Percentiles rank a stretch among this genome's conserved stretches.
These are phyloP conservation scores for Elephantulus edwardii DNA, from an alignment of 2,113 vertebrate species.

Conservation along the genomic window DNA sequence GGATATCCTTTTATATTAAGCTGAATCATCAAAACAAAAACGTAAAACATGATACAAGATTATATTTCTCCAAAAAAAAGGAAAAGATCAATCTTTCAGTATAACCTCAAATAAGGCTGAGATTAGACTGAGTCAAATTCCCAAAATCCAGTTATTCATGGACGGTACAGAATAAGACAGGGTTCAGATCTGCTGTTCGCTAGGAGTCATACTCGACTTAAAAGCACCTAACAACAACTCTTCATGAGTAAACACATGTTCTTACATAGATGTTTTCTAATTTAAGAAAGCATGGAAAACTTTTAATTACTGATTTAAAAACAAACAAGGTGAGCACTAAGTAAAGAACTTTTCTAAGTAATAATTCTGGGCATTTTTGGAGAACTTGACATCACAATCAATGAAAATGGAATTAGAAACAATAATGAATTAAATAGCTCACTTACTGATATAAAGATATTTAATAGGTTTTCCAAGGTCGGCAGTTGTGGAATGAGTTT, in stretches of 20 bases:
- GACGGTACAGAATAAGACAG: no score
- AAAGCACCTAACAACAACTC: no score
- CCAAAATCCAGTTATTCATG: slow-evolving; percentile 20
- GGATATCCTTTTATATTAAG: neutral
- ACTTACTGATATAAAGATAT: slow-evolving; percentile 99
- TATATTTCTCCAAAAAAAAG: slow-evolving; percentile 1
- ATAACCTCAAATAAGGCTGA: neutral
- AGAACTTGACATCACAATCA: slow-evolving; percentile 46
- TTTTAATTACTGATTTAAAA: slow-evolving; percentile 46
- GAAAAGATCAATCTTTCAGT: slow-evolving; percentile 37
- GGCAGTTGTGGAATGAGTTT: slow-evolving; percentile 99
- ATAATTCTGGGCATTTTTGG: slow-evolving; percentile 3
- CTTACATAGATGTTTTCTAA: slow-evolving; percentile 33
- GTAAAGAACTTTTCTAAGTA: slow-evolving; percentile 53
- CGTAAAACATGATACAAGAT: slow-evolving; percentile 32
- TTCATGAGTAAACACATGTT: slow-evolving; percentile 1
- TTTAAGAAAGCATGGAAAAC: neutral
- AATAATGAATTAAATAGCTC: slow-evolving; percentile 55
- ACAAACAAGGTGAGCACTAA: slow-evolving; percentile 19
- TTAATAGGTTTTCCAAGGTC: slow-evolving; percentile 98
- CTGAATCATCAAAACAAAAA: slow-evolving; percentile 46
- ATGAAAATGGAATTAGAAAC: slow-evolving; percentile 35
- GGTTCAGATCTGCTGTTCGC: no score
- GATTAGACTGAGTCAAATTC: slow-evolving; percentile 12
- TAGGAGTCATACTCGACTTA: no score